Evolutionary conservation across 2,888 invertebrate species (phyloP), one percentile per base, ranked within the genome.

Genomic region (Synergus japonicus): DNA sequence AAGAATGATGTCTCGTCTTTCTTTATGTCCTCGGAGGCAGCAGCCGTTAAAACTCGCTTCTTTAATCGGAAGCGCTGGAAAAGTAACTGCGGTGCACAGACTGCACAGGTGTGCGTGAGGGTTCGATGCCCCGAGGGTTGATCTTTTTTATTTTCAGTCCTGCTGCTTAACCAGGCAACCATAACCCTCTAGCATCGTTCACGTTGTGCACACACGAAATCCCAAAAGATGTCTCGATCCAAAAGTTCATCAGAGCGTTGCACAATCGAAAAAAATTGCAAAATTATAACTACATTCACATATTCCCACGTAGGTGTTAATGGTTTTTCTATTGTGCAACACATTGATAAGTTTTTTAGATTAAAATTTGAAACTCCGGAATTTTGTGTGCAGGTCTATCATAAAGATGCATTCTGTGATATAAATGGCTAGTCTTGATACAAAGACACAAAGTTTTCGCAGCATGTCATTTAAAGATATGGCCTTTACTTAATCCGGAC

Each of bases 341-440:
- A 7, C 37, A 0, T 37, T 37, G 4, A 37, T 37, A 1, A 1
- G 4, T 2, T 37, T 37, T 37, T 37, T 37, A 2, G 37, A 37
- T 37, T 37, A 37, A 1, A 37, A 37, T 1, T 37, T 37, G 37
- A 37, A 1, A 37, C 2, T 37, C 37, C 4, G 83, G 78, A 79
- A 64, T 69, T 78, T 79, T 79, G 76, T 79, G 44, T n/a, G n/a
- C n/a, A n/a, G n/a, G n/a, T n/a, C n/a, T n/a, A n/a, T n/a, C n/a
- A n/a, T n/a, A n/a, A n/a, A n/a, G n/a, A n/a, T n/a, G n/a, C n/a
- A n/a, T n/a, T n/a, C n/a, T n/a, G n/a, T 81, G 80, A 22, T 77
- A 84, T 85, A 85, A 87, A 87, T 84, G 87, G 85, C 83, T 83
- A 81, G 79, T 82, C 83, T 81, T 78, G 83, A 84, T 83, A 80